Evolutionary conservation across 2,113 vertebrate species (phyloP), one percentile per base, ranked within the genome.

Genomic region (Rhizomys pruinosus): DNA sequence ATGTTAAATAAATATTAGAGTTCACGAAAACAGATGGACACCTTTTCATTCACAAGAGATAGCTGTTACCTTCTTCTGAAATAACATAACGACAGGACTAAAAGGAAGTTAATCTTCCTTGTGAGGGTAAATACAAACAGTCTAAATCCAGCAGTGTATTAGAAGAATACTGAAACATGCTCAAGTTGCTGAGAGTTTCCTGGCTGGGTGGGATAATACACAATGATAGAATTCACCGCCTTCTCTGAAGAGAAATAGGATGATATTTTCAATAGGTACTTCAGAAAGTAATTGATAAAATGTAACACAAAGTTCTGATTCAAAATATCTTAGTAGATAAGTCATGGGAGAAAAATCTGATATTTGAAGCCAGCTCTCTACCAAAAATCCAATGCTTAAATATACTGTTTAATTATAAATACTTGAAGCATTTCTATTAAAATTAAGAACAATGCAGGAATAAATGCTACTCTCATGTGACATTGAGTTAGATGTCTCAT

Each of bases 221-320:
- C 29, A 42, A 78, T 74, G 68, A 39, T 44, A 94, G 72, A 93
- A 84, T 74, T 79, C 12, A 34, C 52, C 86, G 42, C 92, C 15
- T 85, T 96, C 9, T 44, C 73, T 82, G 73, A 88, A 85, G 73
- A 90, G 52, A 66, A 71, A 72, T 90, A 92, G 68, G 44, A 71
- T 22, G 63, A 55, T 64, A 68, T 37, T 88, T 39, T 94, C 84
- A 93, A 81, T 52, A 81, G 57, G 13, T 90, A 3, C 42, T 44
- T 64, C 72, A 82, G 44, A 68, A 42, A 87, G 74, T 27, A 74
- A 64, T 61, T 64, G 81, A 72, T 87, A 79, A 92, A 93, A 81
- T 80, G 34, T 39, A 92, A 37, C 12, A 84, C 12, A n/a, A 34
- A 77, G 80, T 91, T 37, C 39, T 29, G 47, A 59, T 87, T 87